phyloP scores from a whole-genome alignment of 2,888 invertebrate genomes.

The Tuta absoluta region DNA sequence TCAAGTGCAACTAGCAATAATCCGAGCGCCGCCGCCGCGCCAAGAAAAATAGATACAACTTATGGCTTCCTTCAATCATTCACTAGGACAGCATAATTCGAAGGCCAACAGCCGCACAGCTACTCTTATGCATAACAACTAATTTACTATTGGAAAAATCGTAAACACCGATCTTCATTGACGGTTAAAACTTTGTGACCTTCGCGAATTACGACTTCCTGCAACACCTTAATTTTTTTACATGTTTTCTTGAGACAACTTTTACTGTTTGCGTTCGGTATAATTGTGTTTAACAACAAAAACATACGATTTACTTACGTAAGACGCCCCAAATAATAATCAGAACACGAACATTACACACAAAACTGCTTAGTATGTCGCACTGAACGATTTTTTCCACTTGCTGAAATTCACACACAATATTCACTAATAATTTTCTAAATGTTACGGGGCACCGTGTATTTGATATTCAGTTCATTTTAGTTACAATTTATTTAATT shows the following conservation, averaged over 20 bases:
- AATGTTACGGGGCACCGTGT: slow-evolving; percentile 43
- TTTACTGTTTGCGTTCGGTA: background rate
- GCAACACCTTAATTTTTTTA: background rate
- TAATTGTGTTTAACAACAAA: slow-evolving; percentile 58
- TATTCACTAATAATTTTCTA: slow-evolving; percentile 51
- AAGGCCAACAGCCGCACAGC: slow-evolving; percentile 1
- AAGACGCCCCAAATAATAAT: slow-evolving; percentile 70
- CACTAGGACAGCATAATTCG: slow-evolving; percentile 13
- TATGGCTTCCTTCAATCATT: slow-evolving; percentile 21
- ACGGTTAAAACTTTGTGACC: slow-evolving; percentile 8
- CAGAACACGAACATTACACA: slow-evolving; percentile 69
- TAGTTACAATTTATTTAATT: slow-evolving; percentile 60
- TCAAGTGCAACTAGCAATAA: slow-evolving; percentile 6
- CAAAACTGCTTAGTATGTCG: slow-evolving; percentile 59
- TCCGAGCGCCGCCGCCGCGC: background rate
- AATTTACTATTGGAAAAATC: slow-evolving; percentile 2
- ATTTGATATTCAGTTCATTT: slow-evolving; percentile 60
- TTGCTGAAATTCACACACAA: slow-evolving; percentile 34
- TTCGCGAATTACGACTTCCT: background rate
- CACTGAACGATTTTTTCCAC: slow-evolving; percentile 36
- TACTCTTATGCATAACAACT: background rate
- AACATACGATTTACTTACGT: slow-evolving; percentile 70
- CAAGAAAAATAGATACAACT: slow-evolving; percentile 11
- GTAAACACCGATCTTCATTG: background rate
- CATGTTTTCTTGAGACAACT: background rate